Evolutionary conservation across 1,140 invertebrate genomes (phyloP), one percentile per base, ranked within the genome.

Genomic region (Cydia fagiglandana): DNA sequence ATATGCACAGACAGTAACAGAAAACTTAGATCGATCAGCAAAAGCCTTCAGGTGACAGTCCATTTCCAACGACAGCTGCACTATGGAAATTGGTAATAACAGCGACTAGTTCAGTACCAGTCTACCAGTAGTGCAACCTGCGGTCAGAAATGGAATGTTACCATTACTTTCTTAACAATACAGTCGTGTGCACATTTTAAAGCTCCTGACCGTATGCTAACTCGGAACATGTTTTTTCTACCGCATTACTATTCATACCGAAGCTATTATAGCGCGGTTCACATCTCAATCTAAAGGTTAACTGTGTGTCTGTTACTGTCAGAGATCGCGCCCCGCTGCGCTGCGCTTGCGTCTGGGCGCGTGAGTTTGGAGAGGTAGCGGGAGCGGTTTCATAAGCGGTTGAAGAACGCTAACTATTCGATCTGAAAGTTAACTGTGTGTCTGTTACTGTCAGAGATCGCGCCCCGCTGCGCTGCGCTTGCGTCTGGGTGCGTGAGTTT

Each of bases 211-310:
- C 56, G 53, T 10, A 61, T 61, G 56, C 53, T 61, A 61, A 61
- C 56, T 61, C 9, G n/a, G n/a, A 24, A 24, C 56, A 3, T 61
- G 20, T 61, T 61, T 61, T 61, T 66, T 70, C n/a, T 70, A 38
- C 17, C 66, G 12, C 53, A 75, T 77, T 70, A 77, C 73, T 78
- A 78, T 76, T 70, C 78, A 75, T 74, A 79, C 75, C 78, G 66
- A 81, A 80, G 83, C 87, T 78, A 90, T 90, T 91, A 91, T 88
- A 85, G 79, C 76, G 76, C 81, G 83, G 90, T 92, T 88, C 89
- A 91, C 89, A 81, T 92, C 90, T 92, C 87, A 90, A 92, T 92
- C 88, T 80, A 92, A 90, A 92, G 90, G 90, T 92, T 92, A 92
- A 92, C 89, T 78, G 87, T 87, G 81, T 91, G 90, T 90, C 90